phyloP scores from a whole-genome alignment of 2,888 invertebrate species.

The Apodemia zela region DNA sequence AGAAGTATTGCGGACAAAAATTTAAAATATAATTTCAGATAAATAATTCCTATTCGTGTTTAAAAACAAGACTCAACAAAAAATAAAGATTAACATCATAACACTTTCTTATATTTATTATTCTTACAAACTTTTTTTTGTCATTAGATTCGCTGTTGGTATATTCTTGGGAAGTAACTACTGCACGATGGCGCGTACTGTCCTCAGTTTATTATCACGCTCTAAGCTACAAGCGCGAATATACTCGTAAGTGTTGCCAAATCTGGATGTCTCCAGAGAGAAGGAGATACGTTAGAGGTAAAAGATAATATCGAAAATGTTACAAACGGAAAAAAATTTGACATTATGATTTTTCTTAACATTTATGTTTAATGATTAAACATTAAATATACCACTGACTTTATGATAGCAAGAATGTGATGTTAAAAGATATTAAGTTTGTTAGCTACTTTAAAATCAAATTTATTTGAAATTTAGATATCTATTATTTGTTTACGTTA shows the following conservation, averaged over 20 bases:
- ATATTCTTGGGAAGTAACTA: background rate
- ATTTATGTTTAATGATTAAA: background rate
- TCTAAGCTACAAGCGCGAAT: constrained; percentile 13
- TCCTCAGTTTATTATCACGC: constrained; percentile 6
- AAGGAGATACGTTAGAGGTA: background rate
- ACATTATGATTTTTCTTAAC: background rate
- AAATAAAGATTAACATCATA: no score
- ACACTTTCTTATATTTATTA: no score
- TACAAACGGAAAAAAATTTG: background rate
- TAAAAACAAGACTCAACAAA: no score
- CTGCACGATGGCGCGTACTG: constrained; percentile 12
- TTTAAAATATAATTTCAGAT: no score
- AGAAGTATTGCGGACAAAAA: no score
- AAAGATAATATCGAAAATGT: background rate
- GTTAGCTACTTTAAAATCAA: background rate
- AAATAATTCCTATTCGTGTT: no score
- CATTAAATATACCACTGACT: background rate
- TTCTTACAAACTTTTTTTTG: background rate
- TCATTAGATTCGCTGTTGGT: constrained; percentile 6
- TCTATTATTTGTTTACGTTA: background rate
- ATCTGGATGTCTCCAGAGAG: background rate
- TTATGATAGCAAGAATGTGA: background rate
- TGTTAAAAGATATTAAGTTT: no score
- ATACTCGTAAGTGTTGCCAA: constrained; percentile 14
- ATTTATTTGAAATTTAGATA: background rate